A percentile compares a stretch with the other conserved stretches of the same genome.
Conservation (phyloP, 1,140 invertebrate genomes). For the Babylonia areolata region DNA sequence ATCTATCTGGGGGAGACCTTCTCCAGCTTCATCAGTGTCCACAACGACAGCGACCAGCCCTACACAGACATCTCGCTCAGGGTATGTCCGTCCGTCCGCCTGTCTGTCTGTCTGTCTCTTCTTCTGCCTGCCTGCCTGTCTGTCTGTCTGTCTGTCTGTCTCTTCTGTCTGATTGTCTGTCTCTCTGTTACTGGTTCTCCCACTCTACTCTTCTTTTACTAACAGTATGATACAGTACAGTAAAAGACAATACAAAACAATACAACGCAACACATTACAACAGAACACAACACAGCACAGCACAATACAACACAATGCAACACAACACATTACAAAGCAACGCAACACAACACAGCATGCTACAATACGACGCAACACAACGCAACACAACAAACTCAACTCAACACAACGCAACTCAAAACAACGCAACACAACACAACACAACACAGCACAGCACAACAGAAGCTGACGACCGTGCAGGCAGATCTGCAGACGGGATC, state of each 20-base stretch:
- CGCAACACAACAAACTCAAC: too few species aligned
- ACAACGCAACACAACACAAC: too few species aligned
- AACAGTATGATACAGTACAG: not conserved
- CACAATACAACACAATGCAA: not conserved
- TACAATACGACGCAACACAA: too few species aligned
- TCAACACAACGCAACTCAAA: too few species aligned
- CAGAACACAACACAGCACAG: not conserved
- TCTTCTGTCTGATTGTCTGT: too few species aligned
- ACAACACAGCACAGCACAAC: too few species aligned
- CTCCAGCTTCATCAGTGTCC: constrained; percentile 97
- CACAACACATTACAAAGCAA: not conserved
- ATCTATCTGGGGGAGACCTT: constrained; percentile 97
- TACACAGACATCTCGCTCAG: constrained; percentile 75
- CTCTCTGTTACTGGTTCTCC: too few species aligned
- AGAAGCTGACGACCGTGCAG: constrained; percentile 74
- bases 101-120: not conserved
- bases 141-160: not conserved
- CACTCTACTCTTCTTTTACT: too few species aligned
- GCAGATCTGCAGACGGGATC: constrained; percentile 94
- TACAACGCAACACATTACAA: too few species aligned
- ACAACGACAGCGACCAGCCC: constrained; percentile 91
- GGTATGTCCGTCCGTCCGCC: constrained; percentile 50
- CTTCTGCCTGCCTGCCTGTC: not conserved
- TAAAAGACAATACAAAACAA: not conserved
- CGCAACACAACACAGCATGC: too few species aligned